Percentiles rank a stretch among this genome's conserved stretches.
Conservation (phyloP, 2,888 invertebrate genomes). For the Oscheius sp. region DNA sequence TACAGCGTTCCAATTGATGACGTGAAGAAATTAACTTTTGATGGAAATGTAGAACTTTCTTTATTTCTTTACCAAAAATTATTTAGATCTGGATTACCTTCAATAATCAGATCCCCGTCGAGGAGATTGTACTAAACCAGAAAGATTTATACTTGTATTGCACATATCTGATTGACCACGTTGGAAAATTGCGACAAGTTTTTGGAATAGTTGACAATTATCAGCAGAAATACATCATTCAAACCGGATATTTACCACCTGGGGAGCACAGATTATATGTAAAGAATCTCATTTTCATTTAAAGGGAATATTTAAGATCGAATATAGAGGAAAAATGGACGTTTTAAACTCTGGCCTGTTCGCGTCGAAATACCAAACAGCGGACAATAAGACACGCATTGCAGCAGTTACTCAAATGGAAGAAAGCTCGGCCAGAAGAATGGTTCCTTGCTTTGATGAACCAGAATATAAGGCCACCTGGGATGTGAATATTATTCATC, state of each 20-base stretch:
- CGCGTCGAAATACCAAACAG: neutral
- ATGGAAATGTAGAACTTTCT: neutral
- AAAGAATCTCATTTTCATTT: neutral
- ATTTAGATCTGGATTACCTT: neutral
- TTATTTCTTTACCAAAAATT: neutral
- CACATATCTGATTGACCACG: neutral
- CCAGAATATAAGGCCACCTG: constrained; percentile 6
- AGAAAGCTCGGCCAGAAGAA: neutral
- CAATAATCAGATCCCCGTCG: neutral
- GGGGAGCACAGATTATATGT: neutral
- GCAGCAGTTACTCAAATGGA: neutral
- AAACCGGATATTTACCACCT: neutral
- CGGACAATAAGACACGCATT: neutral
- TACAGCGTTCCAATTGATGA: neutral
- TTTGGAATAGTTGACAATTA: no score
- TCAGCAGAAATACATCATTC: no score
- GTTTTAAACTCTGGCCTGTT: neutral
- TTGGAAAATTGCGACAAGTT: neutral
- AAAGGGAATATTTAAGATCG: neutral
- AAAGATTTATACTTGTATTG: no score
- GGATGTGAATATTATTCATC: constrained; percentile 4
- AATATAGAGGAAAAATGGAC: neutral
- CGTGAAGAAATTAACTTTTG: neutral
- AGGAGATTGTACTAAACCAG: neutral
- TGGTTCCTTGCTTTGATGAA: constrained; percentile 12